Evolutionary conservation across 2,113 vertebrate genomes (phyloP).

Genomic region (Tor tambroides): DNA sequence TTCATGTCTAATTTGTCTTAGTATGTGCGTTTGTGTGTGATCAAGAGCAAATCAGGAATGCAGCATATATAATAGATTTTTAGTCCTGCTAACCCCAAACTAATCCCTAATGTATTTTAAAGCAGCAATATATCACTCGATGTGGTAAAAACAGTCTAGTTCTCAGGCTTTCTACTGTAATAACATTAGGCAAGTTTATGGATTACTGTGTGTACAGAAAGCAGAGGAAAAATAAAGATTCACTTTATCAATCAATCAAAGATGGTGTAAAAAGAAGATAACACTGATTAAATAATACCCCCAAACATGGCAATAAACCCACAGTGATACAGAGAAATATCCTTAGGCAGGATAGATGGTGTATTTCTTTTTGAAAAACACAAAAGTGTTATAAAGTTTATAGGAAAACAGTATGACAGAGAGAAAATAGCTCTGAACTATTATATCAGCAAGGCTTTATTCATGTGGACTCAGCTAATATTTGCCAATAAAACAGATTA

Average conservation of each 20-base stretch:
- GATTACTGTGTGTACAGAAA: background rate
- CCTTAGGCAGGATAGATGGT: too few relatives aligned
- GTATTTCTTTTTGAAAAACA: too few relatives aligned
- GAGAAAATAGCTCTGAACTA: background rate
- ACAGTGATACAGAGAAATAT: too few relatives aligned
- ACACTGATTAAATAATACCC: too few relatives aligned
- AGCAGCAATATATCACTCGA: background rate
- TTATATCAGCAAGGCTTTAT: background rate
- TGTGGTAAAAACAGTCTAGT: background rate
- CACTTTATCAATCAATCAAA: background rate
- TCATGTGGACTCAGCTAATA: slow-evolving; percentile 33
- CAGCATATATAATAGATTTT: too few relatives aligned
- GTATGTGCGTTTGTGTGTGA: background rate
- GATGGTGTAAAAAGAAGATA: background rate
- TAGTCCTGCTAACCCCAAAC: background rate
- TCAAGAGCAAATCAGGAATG: background rate
- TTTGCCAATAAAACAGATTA: slow-evolving; percentile 9
- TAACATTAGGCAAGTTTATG: background rate
- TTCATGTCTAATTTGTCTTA: background rate
- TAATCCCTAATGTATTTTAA: background rate
- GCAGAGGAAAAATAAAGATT: background rate
- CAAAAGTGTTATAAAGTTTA: background rate
- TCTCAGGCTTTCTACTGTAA: background rate
- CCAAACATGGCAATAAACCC: too few relatives aligned
- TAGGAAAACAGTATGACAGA: background rate